phyloP scores from a whole-genome alignment of 2,888 invertebrate species.

The Nineta flava region DNA sequence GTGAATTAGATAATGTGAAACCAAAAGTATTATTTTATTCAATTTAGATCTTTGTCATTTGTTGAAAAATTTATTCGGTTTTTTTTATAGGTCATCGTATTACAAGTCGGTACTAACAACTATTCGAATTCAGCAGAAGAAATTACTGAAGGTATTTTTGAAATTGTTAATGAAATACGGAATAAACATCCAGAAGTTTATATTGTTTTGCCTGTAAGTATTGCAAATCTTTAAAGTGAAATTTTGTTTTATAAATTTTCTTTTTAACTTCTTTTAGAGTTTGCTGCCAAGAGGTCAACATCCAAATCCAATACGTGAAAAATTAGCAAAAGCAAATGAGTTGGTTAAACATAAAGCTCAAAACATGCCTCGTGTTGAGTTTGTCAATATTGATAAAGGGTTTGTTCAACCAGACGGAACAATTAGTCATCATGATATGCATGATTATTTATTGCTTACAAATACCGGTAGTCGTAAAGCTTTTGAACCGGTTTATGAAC shows the following conservation, averaged over 20 bases:
- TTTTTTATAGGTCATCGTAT: conserved; percentile 57
- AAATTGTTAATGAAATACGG: conserved; percentile 56
- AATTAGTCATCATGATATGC: conserved; percentile 82
- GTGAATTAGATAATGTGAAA: conserved; percentile 74
- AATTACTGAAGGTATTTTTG: conserved; percentile 64
- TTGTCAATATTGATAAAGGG: conserved; percentile 63
- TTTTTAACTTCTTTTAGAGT: conserved; percentile 41
- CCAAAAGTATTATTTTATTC: conserved; percentile 50
- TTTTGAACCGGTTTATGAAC: conserved; percentile 70
- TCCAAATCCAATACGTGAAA: conserved; percentile 66
- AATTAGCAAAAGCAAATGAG: conserved; percentile 59
- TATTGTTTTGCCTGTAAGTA: conserved; percentile 70
- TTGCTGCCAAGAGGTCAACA: conserved; percentile 76
- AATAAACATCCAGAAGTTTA: conserved; percentile 66
- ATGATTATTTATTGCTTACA: conserved; percentile 78
- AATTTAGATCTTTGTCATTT: background rate
- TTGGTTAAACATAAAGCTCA: conserved; percentile 43
- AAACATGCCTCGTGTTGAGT: conserved; percentile 53
- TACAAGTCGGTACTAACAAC: conserved; percentile 83
- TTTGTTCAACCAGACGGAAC: conserved; percentile 62
- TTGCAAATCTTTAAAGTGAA: background rate
- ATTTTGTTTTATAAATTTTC: background rate
- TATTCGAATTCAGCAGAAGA: conserved; percentile 63
- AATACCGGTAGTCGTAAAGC: conserved; percentile 75
- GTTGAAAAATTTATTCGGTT: background rate